Percentiles rank a stretch among this genome's conserved stretches.
Evolutionary conservation across 2,797 vertebrate genomes (phyloP).

Genomic region (Xiphorhynchus erythropygius): DNA sequence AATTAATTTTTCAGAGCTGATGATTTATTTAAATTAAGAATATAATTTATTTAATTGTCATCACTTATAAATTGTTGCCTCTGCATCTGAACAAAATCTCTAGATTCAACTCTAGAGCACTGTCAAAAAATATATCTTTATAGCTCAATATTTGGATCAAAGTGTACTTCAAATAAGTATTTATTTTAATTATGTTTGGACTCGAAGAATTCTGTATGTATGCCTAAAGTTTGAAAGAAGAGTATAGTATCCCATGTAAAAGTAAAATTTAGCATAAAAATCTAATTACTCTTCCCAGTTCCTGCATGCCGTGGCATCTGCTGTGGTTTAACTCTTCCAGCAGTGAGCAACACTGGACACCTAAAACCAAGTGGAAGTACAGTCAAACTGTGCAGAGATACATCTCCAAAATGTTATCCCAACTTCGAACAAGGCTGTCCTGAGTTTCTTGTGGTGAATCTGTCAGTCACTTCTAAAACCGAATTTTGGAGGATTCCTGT

Average conservation of each 20-base stretch:
- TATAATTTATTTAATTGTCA: neutral
- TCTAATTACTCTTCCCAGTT: neutral
- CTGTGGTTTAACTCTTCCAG: neutral
- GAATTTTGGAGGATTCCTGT: neutral
- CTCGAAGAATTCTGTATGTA: neutral
- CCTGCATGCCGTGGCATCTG: neutral
- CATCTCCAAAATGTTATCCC: neutral
- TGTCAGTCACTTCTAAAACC: neutral
- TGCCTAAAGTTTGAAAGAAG: neutral
- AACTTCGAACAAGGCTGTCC: neutral
- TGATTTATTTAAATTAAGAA: constrained; percentile 1
- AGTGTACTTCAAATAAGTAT: neutral
- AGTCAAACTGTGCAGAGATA: neutral
- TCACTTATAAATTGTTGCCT: neutral
- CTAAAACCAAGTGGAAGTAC: neutral
- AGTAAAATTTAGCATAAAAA: neutral
- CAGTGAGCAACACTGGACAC: neutral
- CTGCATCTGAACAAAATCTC: neutral
- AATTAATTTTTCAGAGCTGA: neutral
- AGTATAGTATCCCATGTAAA: neutral
- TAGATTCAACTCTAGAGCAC: neutral
- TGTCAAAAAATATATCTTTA: neutral
- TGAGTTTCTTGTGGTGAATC: neutral
- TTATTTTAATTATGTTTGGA: neutral
- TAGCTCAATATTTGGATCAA: neutral